These are phyloP conservation scores for Epinotia demarniana DNA, from an alignment of 2,888 invertebrate genomes.

Conservation along the genomic window DNA sequence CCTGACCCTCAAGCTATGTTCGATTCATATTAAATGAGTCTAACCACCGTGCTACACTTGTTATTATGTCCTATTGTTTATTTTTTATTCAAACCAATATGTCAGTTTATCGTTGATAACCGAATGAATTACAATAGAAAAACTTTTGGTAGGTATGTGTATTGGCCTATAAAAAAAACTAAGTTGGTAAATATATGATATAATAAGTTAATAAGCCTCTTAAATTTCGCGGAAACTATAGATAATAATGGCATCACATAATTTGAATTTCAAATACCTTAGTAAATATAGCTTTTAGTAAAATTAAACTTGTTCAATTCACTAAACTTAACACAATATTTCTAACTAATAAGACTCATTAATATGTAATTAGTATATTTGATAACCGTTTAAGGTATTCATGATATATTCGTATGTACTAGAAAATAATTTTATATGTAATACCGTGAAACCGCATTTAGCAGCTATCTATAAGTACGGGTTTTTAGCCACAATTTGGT, in stretches of 20 bases:
- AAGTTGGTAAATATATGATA: no score
- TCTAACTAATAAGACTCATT: no score
- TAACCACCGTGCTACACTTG: conserved; percentile 55
- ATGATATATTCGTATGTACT: no score
- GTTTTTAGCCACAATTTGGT: neutral
- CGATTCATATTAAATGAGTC: neutral
- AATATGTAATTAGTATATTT: no score
- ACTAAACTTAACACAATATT: no score
- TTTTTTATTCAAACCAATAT: conserved; percentile 65
- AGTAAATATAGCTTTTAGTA: neutral
- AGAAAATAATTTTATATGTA: no score
- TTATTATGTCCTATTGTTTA: conserved; percentile 61
- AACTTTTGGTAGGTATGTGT: conserved; percentile 50
- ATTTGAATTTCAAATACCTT: neutral
- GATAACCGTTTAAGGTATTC: no score
- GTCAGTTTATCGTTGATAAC: conserved; percentile 69
- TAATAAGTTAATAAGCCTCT: neutral
- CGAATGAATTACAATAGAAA: conserved; percentile 70
- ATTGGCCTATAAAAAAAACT: conserved; percentile 57
- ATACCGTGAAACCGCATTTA: no score
- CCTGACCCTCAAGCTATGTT: no score
- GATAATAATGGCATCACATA: no score
- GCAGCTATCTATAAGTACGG: no score
- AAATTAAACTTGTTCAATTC: neutral
- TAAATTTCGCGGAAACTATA: neutral